Evolutionary conservation across 2,888 invertebrate genomes (phyloP), one percentile per base, ranked within the genome.

Genomic region (Cabera pusaria): DNA sequence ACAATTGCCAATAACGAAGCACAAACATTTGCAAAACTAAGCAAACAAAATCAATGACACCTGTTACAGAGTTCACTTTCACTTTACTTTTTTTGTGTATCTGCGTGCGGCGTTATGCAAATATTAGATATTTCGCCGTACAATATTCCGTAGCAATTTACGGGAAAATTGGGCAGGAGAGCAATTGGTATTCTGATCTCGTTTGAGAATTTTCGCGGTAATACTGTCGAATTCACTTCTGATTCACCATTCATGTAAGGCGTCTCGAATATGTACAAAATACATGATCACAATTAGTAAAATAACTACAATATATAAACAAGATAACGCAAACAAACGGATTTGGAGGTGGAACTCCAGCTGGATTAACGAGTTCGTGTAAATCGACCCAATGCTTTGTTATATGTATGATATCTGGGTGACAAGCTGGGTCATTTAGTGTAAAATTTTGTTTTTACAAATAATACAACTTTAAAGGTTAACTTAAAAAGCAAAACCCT

Each of bases 151-250:
- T 72, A 64, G 74, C 82, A 77, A 81, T 84, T 80, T 80, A 63
- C 72, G 72, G 72, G 80, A 72, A 82, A 83, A 81, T 84, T 82
- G 81, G 75, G 68, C 74, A 71, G 75, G 71, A 70, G 67, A 72
- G 69, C 79, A 72, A 82, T 85, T 85, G 82, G 80, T 84, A 85
- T 84, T 83, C 83, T 59, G 72, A 72, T 76, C 79, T 70, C 79
- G 83, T 80, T 73, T 68, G 69, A 66, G 72, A 76, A 77, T 81
- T 81, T 83, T 79, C 73, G 68, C 60, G 58, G 72, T 65, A 70
- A 70, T 71, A 69, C 35, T 67, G 63, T 65, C 56, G 64, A 69
- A 73, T 74, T 64, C 66, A 71, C 68, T 72, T 65, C 65, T 72
- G 74, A 76, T 72, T 73, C 69, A 62, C 73, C 72, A 74, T 72